These are phyloP conservation scores for Cassiopea xamachana DNA, from an alignment of 30 jellyfish, hydroid and myxozoan species.

Conservation along the genomic window DNA sequence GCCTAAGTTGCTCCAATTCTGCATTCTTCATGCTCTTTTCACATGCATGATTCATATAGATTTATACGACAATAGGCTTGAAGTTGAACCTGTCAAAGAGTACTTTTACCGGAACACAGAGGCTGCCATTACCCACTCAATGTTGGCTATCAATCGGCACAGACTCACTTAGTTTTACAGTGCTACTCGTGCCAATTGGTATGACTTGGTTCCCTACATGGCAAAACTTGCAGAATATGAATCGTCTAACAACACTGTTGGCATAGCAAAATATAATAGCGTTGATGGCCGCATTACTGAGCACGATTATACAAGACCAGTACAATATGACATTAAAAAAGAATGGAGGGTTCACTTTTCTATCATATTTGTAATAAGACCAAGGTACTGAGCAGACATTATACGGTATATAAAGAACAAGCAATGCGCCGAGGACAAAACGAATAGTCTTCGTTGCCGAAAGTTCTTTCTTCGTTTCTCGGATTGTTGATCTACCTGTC, in stretches of 20 bases:
- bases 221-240: constrained; percentile 1
- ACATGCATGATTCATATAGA: no score
- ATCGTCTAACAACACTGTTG: constrained; percentile 25
- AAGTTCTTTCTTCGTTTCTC: constrained; percentile 37
- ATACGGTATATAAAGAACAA: constrained; percentile 46
- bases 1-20: no score
- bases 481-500: neutral
- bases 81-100: no score
- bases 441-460: constrained; percentile 64
- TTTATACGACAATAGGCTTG: no score
- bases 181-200: neutral
- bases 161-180: neutral
- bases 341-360: neutral
- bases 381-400: constrained; percentile 6
- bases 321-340: neutral
- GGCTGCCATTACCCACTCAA: neutral
- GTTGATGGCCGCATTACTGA: constrained; percentile 57
- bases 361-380: constrained; percentile 22
- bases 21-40: no score
- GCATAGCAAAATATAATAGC: constrained; percentile 47
- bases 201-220: neutral
- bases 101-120: neutral
- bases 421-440: constrained; percentile 35
- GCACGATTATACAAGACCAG: neutral
- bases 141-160: neutral